These are phyloP conservation scores for Baronia brevicornis DNA, from an alignment of 2,888 invertebrate genomes.

Conservation along the genomic window DNA sequence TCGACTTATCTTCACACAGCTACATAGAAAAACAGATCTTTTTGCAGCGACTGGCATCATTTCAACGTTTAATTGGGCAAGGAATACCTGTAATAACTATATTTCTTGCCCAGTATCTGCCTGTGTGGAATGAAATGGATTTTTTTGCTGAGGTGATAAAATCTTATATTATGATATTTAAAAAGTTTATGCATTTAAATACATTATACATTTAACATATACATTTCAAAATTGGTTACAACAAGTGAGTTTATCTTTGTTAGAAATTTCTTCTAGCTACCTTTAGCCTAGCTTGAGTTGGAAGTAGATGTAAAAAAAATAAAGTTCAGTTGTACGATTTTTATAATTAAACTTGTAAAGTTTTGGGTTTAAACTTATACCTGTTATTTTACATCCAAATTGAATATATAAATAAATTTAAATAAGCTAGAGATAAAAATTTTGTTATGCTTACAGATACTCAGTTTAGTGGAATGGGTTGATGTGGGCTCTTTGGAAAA, in stretches of 20 bases:
- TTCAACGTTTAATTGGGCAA: slow-evolving; percentile 53
- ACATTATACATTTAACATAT: no score
- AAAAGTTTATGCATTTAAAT: no score
- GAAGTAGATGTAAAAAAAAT: no score
- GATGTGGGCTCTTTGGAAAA: slow-evolving; percentile 40
- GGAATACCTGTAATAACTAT: slow-evolving; percentile 56
- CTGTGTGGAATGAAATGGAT: slow-evolving; percentile 61
- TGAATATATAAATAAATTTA: no score
- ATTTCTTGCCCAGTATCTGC: slow-evolving; percentile 57
- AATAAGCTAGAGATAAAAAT: no score
- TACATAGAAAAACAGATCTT: slow-evolving; percentile 51
- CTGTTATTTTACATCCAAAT: no score
- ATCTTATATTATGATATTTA: background rate
- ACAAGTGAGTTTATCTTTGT: no score
- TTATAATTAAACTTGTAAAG: no score
- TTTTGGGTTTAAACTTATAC: no score
- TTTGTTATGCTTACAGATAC: slow-evolving; percentile 35
- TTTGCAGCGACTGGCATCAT: slow-evolving; percentile 36
- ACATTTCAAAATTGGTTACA: no score
- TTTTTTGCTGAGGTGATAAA: slow-evolving; percentile 51
- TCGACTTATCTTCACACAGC: slow-evolving; percentile 46
- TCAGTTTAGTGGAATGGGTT: slow-evolving; percentile 57
- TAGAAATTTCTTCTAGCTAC: slow-evolving; percentile 7
- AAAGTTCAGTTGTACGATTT: no score
- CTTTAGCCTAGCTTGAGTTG: no score